Conservation (phyloP, 2,888 invertebrate genomes). For the Anthrax anthrax region DNA sequence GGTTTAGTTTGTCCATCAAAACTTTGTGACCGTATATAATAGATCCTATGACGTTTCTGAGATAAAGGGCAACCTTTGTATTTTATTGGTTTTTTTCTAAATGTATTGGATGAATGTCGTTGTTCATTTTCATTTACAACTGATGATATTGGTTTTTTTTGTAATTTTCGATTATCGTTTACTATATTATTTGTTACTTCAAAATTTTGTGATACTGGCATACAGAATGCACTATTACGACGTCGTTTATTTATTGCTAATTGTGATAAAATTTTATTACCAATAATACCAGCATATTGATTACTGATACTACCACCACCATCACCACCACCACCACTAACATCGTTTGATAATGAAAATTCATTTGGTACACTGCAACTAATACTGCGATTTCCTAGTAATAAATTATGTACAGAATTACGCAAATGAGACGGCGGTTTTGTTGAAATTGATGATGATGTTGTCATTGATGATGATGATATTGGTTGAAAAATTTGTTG, state of each 20-base stretch:
- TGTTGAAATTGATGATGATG: neutral
- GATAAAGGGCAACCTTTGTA: conserved; percentile 1
- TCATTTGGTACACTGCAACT: neutral
- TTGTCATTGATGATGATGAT: neutral
- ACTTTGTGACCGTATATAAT: conserved; percentile 6
- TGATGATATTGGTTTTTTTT: too few species aligned
- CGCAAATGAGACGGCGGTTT: neutral
- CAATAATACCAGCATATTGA: neutral
- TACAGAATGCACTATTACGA: conserved; percentile 10
- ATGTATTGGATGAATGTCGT: neutral
- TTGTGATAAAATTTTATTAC: neutral
- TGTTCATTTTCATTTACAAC: too few species aligned
- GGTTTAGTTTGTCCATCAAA: neutral
- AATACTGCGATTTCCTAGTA: neutral
- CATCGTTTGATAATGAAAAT: neutral
- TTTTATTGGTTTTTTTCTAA: neutral
- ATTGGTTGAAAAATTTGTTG: conserved; percentile 16
- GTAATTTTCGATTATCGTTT: too few species aligned
- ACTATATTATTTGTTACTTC: neutral
- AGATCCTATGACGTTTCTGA: conserved; percentile 3
- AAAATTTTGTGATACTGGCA: neutral
- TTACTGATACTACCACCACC: neutral
- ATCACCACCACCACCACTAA: too few species aligned
- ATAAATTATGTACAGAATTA: neutral
- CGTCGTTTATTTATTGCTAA: conserved; percentile 4